phyloP scores from a whole-genome alignment of 1,140 invertebrate species.

The Elysia chlorotica region DNA sequence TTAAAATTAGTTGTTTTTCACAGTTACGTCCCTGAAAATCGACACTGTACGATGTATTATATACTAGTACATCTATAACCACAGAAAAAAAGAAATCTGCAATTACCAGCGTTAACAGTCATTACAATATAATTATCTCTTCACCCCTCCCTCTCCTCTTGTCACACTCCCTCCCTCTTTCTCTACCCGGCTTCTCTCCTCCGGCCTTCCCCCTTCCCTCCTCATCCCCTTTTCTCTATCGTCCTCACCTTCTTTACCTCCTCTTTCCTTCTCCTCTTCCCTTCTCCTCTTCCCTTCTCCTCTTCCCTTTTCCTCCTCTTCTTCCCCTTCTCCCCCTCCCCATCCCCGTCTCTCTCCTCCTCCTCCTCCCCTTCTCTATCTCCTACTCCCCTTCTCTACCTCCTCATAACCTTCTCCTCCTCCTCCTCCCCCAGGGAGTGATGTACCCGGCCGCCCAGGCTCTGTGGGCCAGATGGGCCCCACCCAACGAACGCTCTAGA shows the following conservation, averaged over 20 bases:
- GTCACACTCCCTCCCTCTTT: not conserved
- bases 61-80: no score
- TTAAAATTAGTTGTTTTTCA: no score
- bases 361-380: slow-evolving; percentile 2
- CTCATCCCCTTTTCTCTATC: no score
- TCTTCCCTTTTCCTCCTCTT: no score
- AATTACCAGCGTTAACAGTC: not conserved
- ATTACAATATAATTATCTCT: not conserved
- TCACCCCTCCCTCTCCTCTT: not conserved
- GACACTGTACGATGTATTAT: no score
- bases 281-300: no score
- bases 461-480: slow-evolving; percentile 65
- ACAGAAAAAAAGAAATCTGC: no score
- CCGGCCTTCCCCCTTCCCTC: not conserved
- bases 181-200: not conserved
- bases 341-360: slow-evolving; percentile 66
- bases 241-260: not conserved
- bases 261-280: not conserved
- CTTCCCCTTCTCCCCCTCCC: no score
- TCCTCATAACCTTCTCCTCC: slow-evolving; percentile 55
- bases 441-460: slow-evolving; percentile 87
- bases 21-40: no score
- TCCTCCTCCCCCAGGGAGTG: slow-evolving; percentile 45
- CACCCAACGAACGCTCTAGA: slow-evolving; percentile 51
- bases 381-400: slow-evolving; percentile 31